phyloP scores from a whole-genome alignment of 2,888 invertebrate genomes.

The Gnatocerus cornutus region DNA sequence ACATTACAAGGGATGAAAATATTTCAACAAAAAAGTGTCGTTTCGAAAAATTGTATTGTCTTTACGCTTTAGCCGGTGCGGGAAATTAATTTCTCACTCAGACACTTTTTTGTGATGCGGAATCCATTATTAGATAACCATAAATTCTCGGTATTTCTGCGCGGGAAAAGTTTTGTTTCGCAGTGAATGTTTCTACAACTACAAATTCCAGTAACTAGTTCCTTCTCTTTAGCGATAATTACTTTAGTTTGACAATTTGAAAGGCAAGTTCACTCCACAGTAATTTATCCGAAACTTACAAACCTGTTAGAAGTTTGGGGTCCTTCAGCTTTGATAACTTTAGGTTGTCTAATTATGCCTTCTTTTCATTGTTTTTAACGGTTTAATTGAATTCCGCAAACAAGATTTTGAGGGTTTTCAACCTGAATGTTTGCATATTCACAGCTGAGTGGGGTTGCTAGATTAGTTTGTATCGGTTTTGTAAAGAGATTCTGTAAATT shows the following conservation, averaged over 20 bases:
- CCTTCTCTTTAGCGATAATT: conserved; percentile 7
- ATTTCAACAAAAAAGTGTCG: too few relatives aligned
- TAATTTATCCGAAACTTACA: conserved; percentile 22
- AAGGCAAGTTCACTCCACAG: conserved; percentile 17
- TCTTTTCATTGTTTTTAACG: too few relatives aligned
- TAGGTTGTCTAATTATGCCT: conserved; percentile 1
- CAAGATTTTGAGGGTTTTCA: not conserved
- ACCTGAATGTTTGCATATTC: conserved; percentile 8
- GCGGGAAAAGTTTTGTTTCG: too few relatives aligned
- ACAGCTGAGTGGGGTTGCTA: not conserved
- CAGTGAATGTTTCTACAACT: not conserved
- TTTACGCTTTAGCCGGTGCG: too few relatives aligned
- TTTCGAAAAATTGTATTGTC: too few relatives aligned
- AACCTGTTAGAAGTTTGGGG: conserved; percentile 9
- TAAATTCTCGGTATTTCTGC: too few relatives aligned
- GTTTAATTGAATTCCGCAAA: not conserved
- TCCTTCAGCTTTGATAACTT: not conserved
- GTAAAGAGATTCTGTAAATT: conserved; percentile 1
- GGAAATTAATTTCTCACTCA: too few relatives aligned
- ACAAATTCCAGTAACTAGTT: conserved; percentile 1
- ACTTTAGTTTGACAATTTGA: conserved; percentile 25
- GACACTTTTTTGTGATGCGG: too few relatives aligned
- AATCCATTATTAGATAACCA: too few relatives aligned
- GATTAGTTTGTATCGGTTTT: conserved; percentile 11
- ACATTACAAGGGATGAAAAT: too few relatives aligned